Evolutionary conservation across 1,140 invertebrate species (phyloP), one percentile per base, ranked within the genome.

Genomic region (Ostrea denselamellosa): DNA sequence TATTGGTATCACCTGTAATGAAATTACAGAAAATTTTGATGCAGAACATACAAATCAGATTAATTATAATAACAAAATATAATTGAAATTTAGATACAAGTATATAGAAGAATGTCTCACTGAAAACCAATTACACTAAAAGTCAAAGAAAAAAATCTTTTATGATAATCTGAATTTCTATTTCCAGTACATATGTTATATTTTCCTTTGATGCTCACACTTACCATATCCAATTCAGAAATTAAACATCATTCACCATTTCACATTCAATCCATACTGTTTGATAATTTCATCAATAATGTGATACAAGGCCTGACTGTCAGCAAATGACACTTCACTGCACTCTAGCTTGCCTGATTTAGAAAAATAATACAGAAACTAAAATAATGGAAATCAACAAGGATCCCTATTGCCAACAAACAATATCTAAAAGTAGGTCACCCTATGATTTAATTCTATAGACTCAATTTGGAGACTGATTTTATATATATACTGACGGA

Each of bases 271-370:
- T 56, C 90, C 90, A 17, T 87, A 83, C 77, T 86, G 90, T 34
- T 81, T 77, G 17, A 85, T 83, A 34, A 91, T 53, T 65, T 90
- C 89, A 56, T 91, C 89, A n/a, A 86, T 84, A 34, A 91, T 91
- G 62, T 28, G 62, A 71, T 88, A 85, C 8, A 90, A 85, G 53
- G 86, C 86, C 14, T 87, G 85, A 19, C 85, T 90, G 51, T 91
- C 86, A 14, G 71, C 25, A 58, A 90, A 89, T 9, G 90, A 56
- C 68, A 91, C 87, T n/a, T 85, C 87, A 0, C 56, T 86, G 86
- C 89, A 89, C 82, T 91, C 90, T n/a, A 82, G 71, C 51, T 87
- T 53, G 25, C 90, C 90, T 91, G 82, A n/a, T 87, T 82, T 12
- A 53, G 86, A 85, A 3, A n/a, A 77, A 28, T n/a, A 10, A 68